Evolutionary conservation across 2,888 invertebrate species (phyloP).

Genomic region (Brenthis ino): DNA sequence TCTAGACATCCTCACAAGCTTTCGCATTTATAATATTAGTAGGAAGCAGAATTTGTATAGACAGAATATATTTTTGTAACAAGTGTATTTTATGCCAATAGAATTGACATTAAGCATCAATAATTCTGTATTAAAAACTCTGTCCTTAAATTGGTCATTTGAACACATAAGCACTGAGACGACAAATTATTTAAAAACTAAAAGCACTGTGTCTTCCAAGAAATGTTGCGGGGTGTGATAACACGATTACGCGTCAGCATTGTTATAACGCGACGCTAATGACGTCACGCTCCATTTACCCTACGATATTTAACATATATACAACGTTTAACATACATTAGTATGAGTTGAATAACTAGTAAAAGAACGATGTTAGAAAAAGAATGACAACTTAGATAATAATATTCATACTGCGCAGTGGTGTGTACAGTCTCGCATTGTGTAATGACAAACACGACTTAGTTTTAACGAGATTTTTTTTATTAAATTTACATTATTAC

Average conservation of each 20-base stretch:
- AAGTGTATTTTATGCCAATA: too few species aligned
- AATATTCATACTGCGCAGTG: slow-evolving; percentile 20
- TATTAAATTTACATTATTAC: background rate
- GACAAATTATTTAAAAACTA: background rate
- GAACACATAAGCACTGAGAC: too few species aligned
- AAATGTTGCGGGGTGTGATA: slow-evolving; percentile 34
- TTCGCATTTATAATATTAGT: too few species aligned
- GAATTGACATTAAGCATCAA: too few species aligned
- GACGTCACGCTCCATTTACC: slow-evolving; percentile 42
- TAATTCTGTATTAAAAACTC: too few species aligned
- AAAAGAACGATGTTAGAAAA: slow-evolving; percentile 19
- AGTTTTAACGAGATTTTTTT: background rate
- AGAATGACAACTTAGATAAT: slow-evolving; percentile 21
- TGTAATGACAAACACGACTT: slow-evolving; percentile 6
- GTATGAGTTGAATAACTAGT: slow-evolving; percentile 22
- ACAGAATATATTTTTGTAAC: too few species aligned
- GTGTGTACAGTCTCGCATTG: slow-evolving; percentile 12
- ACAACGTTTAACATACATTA: slow-evolving; percentile 32
- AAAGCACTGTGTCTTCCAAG: slow-evolving; percentile 21
- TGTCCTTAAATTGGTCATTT: too few species aligned
- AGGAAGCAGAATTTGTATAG: too few species aligned
- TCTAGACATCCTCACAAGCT: too few species aligned
- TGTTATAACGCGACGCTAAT: slow-evolving; percentile 34
- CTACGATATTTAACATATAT: slow-evolving; percentile 33
- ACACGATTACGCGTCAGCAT: slow-evolving; percentile 35